phyloP scores from a whole-genome alignment of 92 coral and sea anemone genomes.

The Palythoa grandiflora region DNA sequence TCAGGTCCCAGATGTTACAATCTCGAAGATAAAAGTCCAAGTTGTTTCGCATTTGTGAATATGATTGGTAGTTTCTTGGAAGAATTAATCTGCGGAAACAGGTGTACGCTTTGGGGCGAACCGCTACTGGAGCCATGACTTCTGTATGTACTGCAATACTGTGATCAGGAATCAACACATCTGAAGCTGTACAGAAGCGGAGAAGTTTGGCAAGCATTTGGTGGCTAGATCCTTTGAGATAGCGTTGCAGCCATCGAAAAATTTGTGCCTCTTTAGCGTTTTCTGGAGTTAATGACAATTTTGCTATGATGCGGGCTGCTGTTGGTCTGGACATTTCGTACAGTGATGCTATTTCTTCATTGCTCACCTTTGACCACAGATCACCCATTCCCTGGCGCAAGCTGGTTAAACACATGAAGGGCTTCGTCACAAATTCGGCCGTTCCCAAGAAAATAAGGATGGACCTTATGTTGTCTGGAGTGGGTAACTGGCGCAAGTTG shows the following conservation, averaged over 20 bases:
- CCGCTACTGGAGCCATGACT: conserved; percentile 49
- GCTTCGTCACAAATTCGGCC: conserved; percentile 24
- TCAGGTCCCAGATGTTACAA: conserved; percentile 56
- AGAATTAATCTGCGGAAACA: conserved; percentile 63
- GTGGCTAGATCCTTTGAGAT: conserved; percentile 56
- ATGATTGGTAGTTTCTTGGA: conserved; percentile 59
- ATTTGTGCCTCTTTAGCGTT: conserved; percentile 60
- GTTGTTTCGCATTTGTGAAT: conserved; percentile 53
- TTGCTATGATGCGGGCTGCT: conserved; percentile 36
- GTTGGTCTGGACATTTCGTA: conserved; percentile 59
- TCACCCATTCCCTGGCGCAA: conserved; percentile 58
- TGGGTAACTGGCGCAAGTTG: too few species aligned
- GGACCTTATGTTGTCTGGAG: too few species aligned
- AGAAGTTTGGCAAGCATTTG: conserved; percentile 58
- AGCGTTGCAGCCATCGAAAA: conserved; percentile 67
- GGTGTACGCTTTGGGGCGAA: conserved; percentile 61
- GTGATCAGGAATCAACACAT: conserved; percentile 51
- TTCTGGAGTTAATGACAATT: conserved; percentile 35
- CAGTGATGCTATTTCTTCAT: conserved; percentile 48
- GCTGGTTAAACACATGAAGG: conserved; percentile 37
- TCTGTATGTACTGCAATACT: conserved; percentile 56
- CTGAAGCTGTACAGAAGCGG: conserved; percentile 66
- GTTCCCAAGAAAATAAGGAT: too few species aligned
- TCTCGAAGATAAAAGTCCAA: conserved; percentile 59
- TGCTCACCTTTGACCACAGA: conserved; percentile 46